Conservation (phyloP, 1,140 invertebrate species). For the Gryllus bimaculatus region DNA sequence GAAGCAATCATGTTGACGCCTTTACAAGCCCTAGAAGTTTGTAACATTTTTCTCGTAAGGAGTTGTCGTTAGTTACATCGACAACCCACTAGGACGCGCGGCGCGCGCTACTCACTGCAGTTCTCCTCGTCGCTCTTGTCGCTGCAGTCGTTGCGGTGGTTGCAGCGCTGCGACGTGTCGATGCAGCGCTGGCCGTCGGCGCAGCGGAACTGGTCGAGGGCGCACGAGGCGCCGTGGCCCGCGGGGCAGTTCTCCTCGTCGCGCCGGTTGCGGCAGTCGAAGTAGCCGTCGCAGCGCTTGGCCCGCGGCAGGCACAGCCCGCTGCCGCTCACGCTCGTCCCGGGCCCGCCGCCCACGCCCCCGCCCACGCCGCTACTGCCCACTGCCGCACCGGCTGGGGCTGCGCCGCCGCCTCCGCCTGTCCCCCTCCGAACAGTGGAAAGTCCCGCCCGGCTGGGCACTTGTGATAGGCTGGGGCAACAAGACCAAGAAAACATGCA, state of each 20-base stretch:
- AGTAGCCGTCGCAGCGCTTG: slow-evolving; percentile 82
- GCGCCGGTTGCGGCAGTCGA: slow-evolving; percentile 74
- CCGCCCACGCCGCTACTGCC: slow-evolving; percentile 60
- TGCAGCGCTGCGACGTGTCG: slow-evolving; percentile 69
- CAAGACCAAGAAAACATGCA: background rate
- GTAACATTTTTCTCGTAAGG: too few species aligned
- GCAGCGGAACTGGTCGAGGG: slow-evolving; percentile 83
- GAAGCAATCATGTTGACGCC: too few species aligned
- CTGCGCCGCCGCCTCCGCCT: slow-evolving; percentile 41
- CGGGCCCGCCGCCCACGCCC: slow-evolving; percentile 77
- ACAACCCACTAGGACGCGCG: too few species aligned
- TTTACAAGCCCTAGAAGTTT: too few species aligned
- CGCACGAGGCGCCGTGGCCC: slow-evolving; percentile 53
- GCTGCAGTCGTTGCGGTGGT: slow-evolving; percentile 80
- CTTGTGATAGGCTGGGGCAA: slow-evolving; percentile 65
- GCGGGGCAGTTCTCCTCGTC: slow-evolving; percentile 70
- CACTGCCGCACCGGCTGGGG: slow-evolving; percentile 51
- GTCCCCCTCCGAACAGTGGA: slow-evolving; percentile 54
- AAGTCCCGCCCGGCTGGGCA: slow-evolving; percentile 75
- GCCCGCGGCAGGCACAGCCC: slow-evolving; percentile 76
- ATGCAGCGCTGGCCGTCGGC: slow-evolving; percentile 73
- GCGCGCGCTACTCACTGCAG: slow-evolving; percentile 55
- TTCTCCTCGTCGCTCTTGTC: slow-evolving; percentile 82
- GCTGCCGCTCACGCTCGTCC: slow-evolving; percentile 27
- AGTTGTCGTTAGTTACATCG: too few species aligned